Evolutionary conservation across 2,113 vertebrate genomes (phyloP).

Genomic region (Excalfactoria chinensis): DNA sequence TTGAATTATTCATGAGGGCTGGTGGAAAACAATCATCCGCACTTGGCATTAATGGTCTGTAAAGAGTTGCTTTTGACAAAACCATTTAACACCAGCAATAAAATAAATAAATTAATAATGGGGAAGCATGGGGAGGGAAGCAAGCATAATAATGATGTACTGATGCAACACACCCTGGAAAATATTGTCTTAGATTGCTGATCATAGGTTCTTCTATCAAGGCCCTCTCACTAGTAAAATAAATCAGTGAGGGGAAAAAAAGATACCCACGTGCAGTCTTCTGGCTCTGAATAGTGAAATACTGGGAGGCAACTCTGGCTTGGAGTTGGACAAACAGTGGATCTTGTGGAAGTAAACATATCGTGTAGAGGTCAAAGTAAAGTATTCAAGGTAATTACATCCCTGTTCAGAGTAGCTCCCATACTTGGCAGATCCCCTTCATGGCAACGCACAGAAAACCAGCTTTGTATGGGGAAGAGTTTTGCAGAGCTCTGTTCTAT

Average conservation of each 20-base stretch:
- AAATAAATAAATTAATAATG: slow-evolving; percentile 48
- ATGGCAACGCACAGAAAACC: background rate
- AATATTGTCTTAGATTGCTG: background rate
- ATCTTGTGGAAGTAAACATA: background rate
- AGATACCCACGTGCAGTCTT: background rate
- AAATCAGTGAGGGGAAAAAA: background rate
- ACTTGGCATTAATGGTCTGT: slow-evolving; percentile 62
- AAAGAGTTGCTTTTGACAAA: slow-evolving; percentile 68
- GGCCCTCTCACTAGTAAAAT: background rate
- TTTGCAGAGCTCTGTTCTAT: background rate
- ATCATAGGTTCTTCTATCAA: background rate
- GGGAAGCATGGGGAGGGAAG: background rate
- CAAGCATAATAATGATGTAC: background rate
- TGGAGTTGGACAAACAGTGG: background rate
- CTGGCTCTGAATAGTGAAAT: background rate
- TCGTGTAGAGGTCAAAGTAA: background rate
- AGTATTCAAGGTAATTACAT: background rate
- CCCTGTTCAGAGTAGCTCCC: background rate
- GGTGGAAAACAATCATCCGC: slow-evolving; percentile 45
- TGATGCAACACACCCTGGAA: background rate
- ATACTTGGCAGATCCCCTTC: background rate
- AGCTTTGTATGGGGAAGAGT: background rate
- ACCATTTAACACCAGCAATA: slow-evolving; percentile 60
- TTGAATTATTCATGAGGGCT: slow-evolving; percentile 51
- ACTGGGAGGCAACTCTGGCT: background rate